phyloP scores from a whole-genome alignment of 2,888 invertebrate species.

The Calliphora vomitoria region DNA sequence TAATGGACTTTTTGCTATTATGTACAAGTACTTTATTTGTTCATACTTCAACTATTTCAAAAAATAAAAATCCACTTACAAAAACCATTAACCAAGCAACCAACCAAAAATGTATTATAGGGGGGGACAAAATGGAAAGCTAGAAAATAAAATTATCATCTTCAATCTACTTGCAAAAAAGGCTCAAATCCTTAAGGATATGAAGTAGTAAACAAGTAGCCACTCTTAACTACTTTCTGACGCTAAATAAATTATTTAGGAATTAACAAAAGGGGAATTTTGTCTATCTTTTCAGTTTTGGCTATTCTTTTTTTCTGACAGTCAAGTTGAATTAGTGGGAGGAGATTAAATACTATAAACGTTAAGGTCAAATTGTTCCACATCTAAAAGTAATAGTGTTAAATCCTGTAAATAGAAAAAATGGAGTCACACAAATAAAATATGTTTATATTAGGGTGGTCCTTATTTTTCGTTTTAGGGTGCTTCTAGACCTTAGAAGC shows the following conservation, averaged over 20 bases:
- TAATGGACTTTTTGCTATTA: not conserved
- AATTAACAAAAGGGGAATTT: constrained; percentile 25
- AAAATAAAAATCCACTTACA: constrained; percentile 14
- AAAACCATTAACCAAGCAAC: constrained; percentile 15
- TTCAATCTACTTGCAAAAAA: not conserved
- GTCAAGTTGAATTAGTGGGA: not conserved
- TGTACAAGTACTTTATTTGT: not conserved
- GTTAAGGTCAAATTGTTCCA: constrained; percentile 20
- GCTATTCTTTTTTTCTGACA: not conserved
- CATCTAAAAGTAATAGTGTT: constrained; percentile 26
- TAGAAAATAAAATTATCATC: constrained; percentile 31
- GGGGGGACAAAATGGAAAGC: too few relatives aligned
- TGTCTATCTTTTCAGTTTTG: not conserved
- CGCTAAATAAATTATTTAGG: constrained; percentile 41
- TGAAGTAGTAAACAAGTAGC: constrained; percentile 4
- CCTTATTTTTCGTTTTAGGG: too few relatives aligned
- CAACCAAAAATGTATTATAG: constrained; percentile 11
- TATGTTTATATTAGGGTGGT: too few relatives aligned
- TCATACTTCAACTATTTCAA: constrained; percentile 1
- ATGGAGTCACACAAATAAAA: not conserved
- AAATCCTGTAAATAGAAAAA: constrained; percentile 10
- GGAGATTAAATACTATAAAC: not conserved
- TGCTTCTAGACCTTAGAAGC: too few relatives aligned
- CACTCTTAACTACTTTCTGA: constrained; percentile 5
- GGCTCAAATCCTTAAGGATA: constrained; percentile 26